Base-by-base conservation (phyloP, 2,888 invertebrate species). In the Pachymerium ferrugineum region DNA sequence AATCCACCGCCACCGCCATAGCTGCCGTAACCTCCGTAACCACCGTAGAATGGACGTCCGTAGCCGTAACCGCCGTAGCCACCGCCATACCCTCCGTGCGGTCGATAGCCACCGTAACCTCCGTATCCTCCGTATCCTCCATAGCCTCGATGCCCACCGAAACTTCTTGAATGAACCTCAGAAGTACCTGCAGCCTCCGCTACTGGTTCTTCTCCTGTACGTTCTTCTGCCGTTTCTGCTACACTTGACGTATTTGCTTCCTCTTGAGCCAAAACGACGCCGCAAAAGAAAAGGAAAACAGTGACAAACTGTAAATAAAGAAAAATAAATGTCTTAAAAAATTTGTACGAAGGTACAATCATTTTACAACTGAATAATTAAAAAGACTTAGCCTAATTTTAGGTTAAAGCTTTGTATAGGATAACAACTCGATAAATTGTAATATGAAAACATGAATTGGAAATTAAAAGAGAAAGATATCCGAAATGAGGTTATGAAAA, bases 1-100 rank as follows among this genome's bases (percentile, higher is more conserved):
- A 29, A 69, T 69, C 62, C 54, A 54, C 68, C 68, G 35, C 35
- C 35, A 35, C 35, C 35, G 10, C 68, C 68, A 29, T 69, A 69
- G 19, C 33, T 29, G 4, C 69, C 69, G 16, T 30, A 28, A n/a
- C 68, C 68, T 14, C 68, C 68, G 16, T 68, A 68, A n/a, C 68
- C 68, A 5, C 68, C 68, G 14, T 30, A 28, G 3, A 4, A 4
- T n/a, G 8, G 14, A 14, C 35, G 10, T 8, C 35, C 35, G 8
- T 14, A 8, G 14, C 69, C 69, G 30, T 69, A 69, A 19, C 69
- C 69, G 14, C 69, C 69, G 30, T 33, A 30, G 35, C 35, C 35
- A 35, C 35, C 35, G 35, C 35, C 35, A 35, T 35, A 35, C 35
- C 14, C 14, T 35, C 35, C 35, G 14, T 14, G 10, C 6, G 31